Evolutionary conservation across 2,113 vertebrate species (phyloP).

Genomic region (Jacana jacana): DNA sequence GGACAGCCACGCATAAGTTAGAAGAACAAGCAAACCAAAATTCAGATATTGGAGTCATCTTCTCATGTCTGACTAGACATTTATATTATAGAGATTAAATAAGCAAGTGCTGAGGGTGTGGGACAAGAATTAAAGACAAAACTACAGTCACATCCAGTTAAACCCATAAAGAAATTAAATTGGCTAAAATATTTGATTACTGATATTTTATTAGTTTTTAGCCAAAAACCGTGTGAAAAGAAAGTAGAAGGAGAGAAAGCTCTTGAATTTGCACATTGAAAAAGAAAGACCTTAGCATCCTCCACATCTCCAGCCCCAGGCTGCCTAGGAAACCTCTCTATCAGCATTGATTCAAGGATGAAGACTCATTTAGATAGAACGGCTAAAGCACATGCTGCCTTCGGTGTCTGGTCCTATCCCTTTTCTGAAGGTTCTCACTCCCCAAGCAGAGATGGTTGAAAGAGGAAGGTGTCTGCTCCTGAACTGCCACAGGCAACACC

Average conservation of each 20-base stretch:
- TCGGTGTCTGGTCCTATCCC: background rate
- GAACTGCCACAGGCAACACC: background rate
- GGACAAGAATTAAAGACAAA: background rate
- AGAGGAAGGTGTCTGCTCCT: background rate
- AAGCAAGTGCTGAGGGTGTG: background rate
- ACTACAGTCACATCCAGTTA: background rate
- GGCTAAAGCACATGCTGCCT: background rate
- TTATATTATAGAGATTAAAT: background rate
- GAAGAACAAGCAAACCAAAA: background rate
- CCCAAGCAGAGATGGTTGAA: background rate
- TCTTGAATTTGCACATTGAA: background rate
- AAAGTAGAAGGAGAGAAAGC: fast-evolving
- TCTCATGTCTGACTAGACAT: background rate
- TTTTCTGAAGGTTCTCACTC: background rate
- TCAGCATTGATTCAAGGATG: fast-evolving
- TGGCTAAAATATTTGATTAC: background rate
- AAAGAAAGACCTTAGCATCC: background rate
- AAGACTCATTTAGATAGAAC: background rate
- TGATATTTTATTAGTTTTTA: background rate
- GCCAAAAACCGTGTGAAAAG: background rate
- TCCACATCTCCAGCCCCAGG: background rate
- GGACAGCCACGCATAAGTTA: background rate
- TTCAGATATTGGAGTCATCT: background rate
- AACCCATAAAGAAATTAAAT: background rate
- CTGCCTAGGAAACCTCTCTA: background rate